Percentiles rank a stretch among this genome's conserved stretches.
Evolutionary conservation across 1,140 invertebrate genomes (phyloP).

Genomic region (Brachionus angularis): DNA sequence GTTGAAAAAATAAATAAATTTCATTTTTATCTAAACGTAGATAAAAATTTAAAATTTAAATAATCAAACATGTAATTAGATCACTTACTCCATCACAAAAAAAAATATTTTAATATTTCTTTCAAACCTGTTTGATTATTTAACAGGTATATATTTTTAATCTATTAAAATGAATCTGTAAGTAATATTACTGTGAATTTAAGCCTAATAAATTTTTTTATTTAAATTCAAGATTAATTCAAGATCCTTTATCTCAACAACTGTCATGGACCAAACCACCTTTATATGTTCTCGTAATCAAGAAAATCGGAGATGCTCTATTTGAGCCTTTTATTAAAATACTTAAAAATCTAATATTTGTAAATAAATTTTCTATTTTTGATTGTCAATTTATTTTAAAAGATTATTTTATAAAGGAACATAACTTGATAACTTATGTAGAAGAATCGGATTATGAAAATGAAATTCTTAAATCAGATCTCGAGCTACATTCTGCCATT

Average conservation of each 20-base stretch:
- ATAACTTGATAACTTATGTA: conserved; percentile 24
- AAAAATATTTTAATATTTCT: too few species aligned
- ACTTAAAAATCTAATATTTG: conserved; percentile 35
- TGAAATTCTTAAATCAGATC: not conserved
- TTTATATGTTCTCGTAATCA: conserved; percentile 23
- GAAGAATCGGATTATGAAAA: conserved; percentile 35
- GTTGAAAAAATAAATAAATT: not conserved
- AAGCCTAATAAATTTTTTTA: not conserved
- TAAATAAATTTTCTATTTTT: not conserved
- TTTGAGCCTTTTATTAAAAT: conserved; percentile 19
- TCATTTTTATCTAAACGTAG: not conserved
- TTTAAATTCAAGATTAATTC: conserved; percentile 17
- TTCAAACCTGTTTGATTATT: too few species aligned
- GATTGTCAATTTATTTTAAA: not conserved
- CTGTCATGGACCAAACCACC: conserved; percentile 38
- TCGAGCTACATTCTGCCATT: not conserved
- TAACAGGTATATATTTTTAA: too few species aligned
- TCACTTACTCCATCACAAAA: too few species aligned
- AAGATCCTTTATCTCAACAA: conserved; percentile 38
- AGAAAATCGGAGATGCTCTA: conserved; percentile 6
- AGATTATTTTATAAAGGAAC: conserved; percentile 9
- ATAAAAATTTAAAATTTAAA: not conserved
- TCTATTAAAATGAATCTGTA: too few species aligned
- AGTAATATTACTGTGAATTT: not conserved
- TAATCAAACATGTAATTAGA: conserved; percentile 2